Conservation (phyloP, 2,888 invertebrate species). For the Agriopis aurantiaria region DNA sequence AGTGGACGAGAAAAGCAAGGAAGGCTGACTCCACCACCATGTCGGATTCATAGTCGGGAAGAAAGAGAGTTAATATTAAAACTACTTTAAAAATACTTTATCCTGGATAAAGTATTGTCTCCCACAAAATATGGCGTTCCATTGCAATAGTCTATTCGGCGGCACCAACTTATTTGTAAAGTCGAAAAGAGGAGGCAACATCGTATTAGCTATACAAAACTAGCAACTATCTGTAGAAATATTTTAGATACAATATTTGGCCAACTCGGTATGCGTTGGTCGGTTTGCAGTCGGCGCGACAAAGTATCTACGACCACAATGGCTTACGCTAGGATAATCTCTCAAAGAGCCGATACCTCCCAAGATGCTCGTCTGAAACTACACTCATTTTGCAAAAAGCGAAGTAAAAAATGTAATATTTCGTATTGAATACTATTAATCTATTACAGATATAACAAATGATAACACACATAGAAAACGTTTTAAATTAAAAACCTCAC, state of each 20-base stretch:
- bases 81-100: neutral
- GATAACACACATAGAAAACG: neutral
- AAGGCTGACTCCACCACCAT: no score
- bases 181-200: neutral
- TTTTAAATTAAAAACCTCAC: neutral
- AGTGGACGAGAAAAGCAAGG: no score
- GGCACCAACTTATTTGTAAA: neutral
- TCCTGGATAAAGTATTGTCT: neutral
- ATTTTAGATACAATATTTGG: neutral
- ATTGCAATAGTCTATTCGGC: neutral
- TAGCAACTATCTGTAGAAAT: neutral
- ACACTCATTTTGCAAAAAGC: conserved; percentile 16
- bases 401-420: neutral
- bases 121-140: neutral
- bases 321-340: conserved; percentile 26
- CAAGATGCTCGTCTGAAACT: conserved; percentile 21
- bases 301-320: conserved; percentile 28
- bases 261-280: neutral
- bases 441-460: no score
- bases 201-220: neutral
- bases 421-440: neutral
- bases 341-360: conserved; percentile 34
- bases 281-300: conserved; percentile 22
- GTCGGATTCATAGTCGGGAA: no score
- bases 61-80: neutral